Evolutionary conservation across 2,113 vertebrate species (phyloP), one percentile per base, ranked within the genome.

Genomic region (Vireo altiloquus): DNA sequence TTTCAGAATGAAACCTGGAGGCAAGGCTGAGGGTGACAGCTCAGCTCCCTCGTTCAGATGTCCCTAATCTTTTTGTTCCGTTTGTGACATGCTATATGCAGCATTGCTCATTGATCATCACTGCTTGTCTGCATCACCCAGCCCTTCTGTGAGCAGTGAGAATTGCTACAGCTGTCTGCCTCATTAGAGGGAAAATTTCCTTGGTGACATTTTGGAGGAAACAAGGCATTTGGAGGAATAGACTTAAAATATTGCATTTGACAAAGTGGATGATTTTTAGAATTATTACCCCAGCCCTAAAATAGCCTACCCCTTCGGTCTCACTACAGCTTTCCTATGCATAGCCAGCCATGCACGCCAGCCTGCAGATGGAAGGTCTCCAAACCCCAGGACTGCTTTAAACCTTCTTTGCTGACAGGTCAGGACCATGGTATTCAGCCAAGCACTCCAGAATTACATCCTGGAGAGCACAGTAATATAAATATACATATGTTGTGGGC

Each of bases 51-150:
- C 63, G 4, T 82, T 95, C 96, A 86, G n/a, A 77, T 56, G 53
- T 76, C 61, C 60, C 37, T 82, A 79, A 13, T 39, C 89, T 85
- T 94, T 95, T 68, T 77, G 46, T 90, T 93, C 82, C 7, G 2
- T 63, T 90, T 4, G 13, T 71, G 69, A 74, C 63, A 77, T 8
- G 31, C 79, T 61, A 47, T 59, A 49, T 3, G 9, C 82, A 31
- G 44, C 61, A 83, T 16, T 76, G 33, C 57, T 96, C 80, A 93
- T 81, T 94, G 92, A 96, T 92, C 82, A 44, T 89, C 22, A 1
- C 78, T 2, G 42, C 47, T 64, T 74, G 70, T 69, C 82, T 94
- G 93, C 92, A 82, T 93, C 90, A 85, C 77, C 7, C 2, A 65
- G 65, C 17, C 56, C 81, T 92, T 76, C 91, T 85, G 74, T 35